Conservation (phyloP, 2,797 vertebrate species). For the Halcyon badia region DNA sequence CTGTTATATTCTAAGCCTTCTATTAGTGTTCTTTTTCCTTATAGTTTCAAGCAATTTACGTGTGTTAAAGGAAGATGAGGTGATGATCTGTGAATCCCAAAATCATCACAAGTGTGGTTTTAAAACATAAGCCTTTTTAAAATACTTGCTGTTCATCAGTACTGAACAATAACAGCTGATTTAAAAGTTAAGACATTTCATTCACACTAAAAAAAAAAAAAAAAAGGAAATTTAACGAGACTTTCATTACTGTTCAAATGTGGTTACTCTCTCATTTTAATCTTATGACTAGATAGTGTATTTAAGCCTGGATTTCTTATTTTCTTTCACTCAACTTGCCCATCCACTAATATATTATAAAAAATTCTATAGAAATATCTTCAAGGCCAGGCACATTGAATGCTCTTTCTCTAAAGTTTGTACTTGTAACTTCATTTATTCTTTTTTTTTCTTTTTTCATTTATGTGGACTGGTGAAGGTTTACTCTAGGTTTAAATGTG, state of each 20-base stretch:
- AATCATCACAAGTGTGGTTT: constrained; percentile 4
- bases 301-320: background rate
- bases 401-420: background rate
- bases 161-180: background rate
- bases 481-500: background rate
- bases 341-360: background rate
- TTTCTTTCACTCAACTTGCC: background rate
- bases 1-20: background rate
- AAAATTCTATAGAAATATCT: background rate
- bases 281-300: background rate
- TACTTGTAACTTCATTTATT: background rate
- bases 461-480: background rate
- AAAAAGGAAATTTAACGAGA: background rate
- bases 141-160: background rate
- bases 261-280: background rate
- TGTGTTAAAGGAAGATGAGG: background rate
- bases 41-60: constrained; percentile 9
- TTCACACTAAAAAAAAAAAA: background rate
- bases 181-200: constrained; percentile 1
- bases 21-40: background rate
- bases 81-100: background rate
- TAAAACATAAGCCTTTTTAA: background rate
- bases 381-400: background rate
- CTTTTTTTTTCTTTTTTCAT: background rate
- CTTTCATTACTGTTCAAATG: background rate